Conservation (phyloP, 2,888 invertebrate genomes). For the Eueremaeus valkanovi region DNA sequence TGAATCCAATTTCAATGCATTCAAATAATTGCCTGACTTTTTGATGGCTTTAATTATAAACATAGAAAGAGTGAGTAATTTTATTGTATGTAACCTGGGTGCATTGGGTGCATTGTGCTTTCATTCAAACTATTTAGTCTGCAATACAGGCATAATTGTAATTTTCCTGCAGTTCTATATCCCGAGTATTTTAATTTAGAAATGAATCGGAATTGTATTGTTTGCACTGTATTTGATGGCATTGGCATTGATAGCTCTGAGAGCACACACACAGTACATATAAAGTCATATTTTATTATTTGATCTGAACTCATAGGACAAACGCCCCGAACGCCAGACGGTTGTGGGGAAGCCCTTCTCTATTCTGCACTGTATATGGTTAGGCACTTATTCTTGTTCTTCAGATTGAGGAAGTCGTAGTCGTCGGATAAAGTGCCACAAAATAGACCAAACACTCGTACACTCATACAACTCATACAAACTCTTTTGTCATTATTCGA, state of each 20-base stretch:
- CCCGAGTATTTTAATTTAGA: too few relatives aligned
- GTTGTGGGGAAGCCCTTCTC: conserved; percentile 31
- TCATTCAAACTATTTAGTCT: too few relatives aligned
- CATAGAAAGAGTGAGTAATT: too few relatives aligned
- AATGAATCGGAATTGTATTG: background rate
- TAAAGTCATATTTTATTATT: conserved; percentile 7
- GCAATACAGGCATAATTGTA: too few relatives aligned
- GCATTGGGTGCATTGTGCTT: too few relatives aligned
- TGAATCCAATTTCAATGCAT: too few relatives aligned
- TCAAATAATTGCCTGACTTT: too few relatives aligned
- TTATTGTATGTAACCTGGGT: too few relatives aligned
- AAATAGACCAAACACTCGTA: conserved; percentile 30
- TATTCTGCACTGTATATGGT: conserved; percentile 8
- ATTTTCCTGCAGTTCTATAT: too few relatives aligned
- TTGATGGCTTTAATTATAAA: too few relatives aligned
- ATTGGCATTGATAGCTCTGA: background rate
- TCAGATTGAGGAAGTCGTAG: conserved; percentile 28
- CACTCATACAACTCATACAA: conserved; percentile 16
- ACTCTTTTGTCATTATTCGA: conserved; percentile 32
- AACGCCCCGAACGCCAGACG: conserved; percentile 32
- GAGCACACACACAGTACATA: background rate
- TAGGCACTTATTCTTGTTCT: conserved; percentile 29
- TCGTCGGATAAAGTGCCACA: conserved; percentile 28
- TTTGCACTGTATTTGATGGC: background rate
- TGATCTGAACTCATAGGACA: conserved; percentile 11